These are phyloP conservation scores for Thinocorus orbignyianus DNA, from an alignment of 2,113 vertebrate species.

Conservation along the genomic window DNA sequence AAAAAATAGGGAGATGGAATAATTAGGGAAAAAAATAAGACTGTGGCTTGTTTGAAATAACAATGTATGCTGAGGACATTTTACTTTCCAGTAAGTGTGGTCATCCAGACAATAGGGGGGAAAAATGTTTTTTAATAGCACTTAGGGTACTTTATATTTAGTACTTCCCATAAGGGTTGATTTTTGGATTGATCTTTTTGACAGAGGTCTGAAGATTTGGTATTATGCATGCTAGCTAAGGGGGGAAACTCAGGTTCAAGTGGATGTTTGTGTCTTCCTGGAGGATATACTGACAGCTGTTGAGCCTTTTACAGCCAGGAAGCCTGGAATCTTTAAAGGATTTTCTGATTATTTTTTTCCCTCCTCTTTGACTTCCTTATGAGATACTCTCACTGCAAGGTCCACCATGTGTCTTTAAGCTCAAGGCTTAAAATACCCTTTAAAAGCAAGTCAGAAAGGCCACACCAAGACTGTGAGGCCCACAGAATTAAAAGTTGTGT, in stretches of 20 bases:
- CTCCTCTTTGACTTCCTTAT: neutral
- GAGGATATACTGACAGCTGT: neutral
- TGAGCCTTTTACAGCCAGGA: constrained; percentile 43
- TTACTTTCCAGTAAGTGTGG: neutral
- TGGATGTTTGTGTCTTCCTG: constrained; percentile 31
- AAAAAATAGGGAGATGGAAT: neutral
- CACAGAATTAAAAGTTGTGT: neutral
- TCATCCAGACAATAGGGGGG: neutral
- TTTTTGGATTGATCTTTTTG: neutral
- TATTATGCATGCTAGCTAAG: neutral
- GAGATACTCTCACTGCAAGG: neutral
- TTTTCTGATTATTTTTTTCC: neutral
- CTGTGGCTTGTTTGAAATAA: neutral
- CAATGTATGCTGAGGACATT: neutral
- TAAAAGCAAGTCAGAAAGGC: neutral
- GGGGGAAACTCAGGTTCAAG: neutral
- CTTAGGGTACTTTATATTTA: neutral
- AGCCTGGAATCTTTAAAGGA: constrained; percentile 31
- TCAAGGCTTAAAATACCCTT: constrained; percentile 13
- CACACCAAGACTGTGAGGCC: neutral
- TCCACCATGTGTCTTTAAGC: neutral
- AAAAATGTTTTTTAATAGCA: neutral
- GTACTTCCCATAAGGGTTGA: neutral
- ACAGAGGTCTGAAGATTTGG: neutral
- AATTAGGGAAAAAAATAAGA: neutral